Evolutionary conservation across 1,140 invertebrate species (phyloP), one percentile per base, ranked within the genome.

Genomic region (Camponotus vicinus): DNA sequence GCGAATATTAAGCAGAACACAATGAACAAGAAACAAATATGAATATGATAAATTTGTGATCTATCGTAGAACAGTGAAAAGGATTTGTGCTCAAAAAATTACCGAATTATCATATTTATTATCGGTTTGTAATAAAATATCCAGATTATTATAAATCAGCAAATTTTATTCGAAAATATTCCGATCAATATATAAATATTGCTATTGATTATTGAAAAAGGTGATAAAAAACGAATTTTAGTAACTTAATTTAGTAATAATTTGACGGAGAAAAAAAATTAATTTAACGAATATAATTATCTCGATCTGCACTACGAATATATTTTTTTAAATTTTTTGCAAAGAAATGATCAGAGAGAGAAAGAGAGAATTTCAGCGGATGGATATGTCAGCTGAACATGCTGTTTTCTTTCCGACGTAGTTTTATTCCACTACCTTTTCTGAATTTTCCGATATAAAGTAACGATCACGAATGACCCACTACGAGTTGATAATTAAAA

Each of bases 361-460:
- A 27, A 27, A 27, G 27, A 27, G 0, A 27, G 27, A 27, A 9
- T 80, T 80, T 52, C 3, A 2, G 70, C 9, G 37, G 21, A 70
- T 57, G 18, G 70, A 57, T 80, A 57, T 27, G 15, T 67, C 27
- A 27, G 49, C 52, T 71, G 66, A 71, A 45, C 32, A 59, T 27
- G 21, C 3, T 82, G 37, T 71, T 71, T 71, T 71, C 49, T 70
- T 71, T 59, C 3, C 15, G 1, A 5, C n/a, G 18, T 59, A 40
- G 1, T 57, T 82, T 42, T 57, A 82, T 7, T 32, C 1, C 13
- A 13, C 7, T 8, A 3, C 3, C 27, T 71, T 32, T 34, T 8
- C 45, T 57, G 70, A 71, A 71, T 70, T 70, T 80, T 70, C 66
- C 78, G 69, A 80, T 70, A 37, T 69, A 80, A 79, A 32, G 5